phyloP scores from a whole-genome alignment of 2,888 invertebrate species.

The Rhynchonema sp. region DNA sequence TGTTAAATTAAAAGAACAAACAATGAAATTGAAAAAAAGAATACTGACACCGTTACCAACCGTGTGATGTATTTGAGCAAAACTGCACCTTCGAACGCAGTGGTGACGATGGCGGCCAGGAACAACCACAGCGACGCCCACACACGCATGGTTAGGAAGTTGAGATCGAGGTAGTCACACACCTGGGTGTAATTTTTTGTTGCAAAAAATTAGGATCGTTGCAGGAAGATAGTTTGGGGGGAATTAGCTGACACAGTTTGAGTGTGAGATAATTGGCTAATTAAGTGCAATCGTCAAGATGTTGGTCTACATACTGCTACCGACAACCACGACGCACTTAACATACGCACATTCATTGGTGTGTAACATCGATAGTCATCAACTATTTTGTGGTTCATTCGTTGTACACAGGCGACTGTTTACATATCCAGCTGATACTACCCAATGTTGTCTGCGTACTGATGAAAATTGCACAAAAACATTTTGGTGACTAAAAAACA shows the following conservation, averaged over 20 bases:
- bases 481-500: background rate
- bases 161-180: constrained; percentile 51
- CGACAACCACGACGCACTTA: too few relatives aligned
- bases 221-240: background rate
- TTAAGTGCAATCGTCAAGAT: background rate
- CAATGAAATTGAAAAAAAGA: too few relatives aligned
- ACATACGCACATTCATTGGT: too few relatives aligned
- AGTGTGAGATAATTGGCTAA: background rate
- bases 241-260: background rate
- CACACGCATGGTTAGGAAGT: constrained; percentile 64
- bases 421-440: background rate
- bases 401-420: background rate
- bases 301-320: too few relatives aligned
- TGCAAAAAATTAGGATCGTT: too few relatives aligned
- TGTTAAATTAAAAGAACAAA: too few relatives aligned
- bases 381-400: too few relatives aligned
- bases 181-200: constrained; percentile 39
- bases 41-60: too few relatives aligned
- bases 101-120: constrained; percentile 56
- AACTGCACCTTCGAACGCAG: constrained; percentile 74
- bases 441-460: background rate
- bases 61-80: constrained; percentile 70
- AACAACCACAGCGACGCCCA: constrained; percentile 82
- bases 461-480: background rate
- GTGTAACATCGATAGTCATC: too few relatives aligned